Base-by-base conservation (phyloP, 2,797 vertebrate genomes). In the Cryptoprocta ferox region DNA sequence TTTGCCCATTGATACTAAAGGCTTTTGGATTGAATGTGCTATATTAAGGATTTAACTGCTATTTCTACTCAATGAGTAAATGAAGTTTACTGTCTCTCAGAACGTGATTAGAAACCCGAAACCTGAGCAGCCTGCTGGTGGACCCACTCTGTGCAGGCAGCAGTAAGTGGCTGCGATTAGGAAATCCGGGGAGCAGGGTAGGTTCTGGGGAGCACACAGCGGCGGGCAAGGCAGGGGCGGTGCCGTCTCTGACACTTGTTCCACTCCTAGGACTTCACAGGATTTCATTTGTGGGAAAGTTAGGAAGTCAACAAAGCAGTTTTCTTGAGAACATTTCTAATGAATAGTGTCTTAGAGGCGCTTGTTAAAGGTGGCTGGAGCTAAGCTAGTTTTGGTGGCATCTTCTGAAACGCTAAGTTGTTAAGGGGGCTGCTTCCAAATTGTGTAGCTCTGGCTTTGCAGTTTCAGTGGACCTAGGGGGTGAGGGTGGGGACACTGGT, bases 311-410 rank as follows among this genome's bases (percentile, higher is more conserved):
- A 56, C 88, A 83, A 53, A 45, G 66, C 65, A 9, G 5, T 65
- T 91, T 91, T 73, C 89, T 75, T 65, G 71, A 86, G 83, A 85
- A 50, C 45, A 16, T 94, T 86, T 80, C 39, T 70, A 87, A 78
- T 35, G 56, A 96, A 48, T n/a, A 0, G 7, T 37, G 3, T 61
- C 4, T 15, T 37, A 82, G 84, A 91, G 37, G 32, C 15, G 35
- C 9, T n/a, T 79, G 93, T 71, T 65, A 56, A 90, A 96, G 71
- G 63, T 21, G 16, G 11, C 63, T 37, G 56, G 59, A 83, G 63
- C 59, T 42, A 28, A 73, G 48, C 35, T 45, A n/a, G 48, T 56
- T 45, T 94, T 48, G 63, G 53, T 76, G 42, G 59, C 80, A 26
- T 91, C 85, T 92, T 96, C 83, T 76, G 35, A 21, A 85, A 59